A percentile compares a stretch with the other conserved stretches of the same genome.
These are phyloP conservation scores for Berghia stephanieae DNA, from an alignment of 1,140 invertebrate species.

Conservation along the genomic window DNA sequence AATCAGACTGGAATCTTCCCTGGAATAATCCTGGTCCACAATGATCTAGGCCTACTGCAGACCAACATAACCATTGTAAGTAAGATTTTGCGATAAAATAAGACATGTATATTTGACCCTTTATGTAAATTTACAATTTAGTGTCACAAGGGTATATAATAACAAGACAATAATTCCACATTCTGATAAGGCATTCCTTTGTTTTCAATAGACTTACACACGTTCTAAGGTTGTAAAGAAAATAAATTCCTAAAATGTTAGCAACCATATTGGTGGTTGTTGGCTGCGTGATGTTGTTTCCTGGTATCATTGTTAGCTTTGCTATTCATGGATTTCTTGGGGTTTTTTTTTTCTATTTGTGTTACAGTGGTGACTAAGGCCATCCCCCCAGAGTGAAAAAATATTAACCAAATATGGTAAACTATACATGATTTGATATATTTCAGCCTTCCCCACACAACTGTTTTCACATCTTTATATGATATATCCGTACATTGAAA, in stretches of 20 bases:
- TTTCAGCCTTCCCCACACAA: not conserved
- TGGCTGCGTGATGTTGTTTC: not conserved
- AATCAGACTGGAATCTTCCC: no score
- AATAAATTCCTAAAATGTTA: not conserved
- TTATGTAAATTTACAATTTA: no score
- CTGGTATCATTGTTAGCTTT: not conserved
- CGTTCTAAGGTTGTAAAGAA: no score
- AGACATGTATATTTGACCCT: no score
- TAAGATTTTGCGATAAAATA: no score
- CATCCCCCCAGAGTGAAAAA: not conserved
- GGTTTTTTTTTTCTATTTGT: not conserved
- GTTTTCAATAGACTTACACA: no score
- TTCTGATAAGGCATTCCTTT: not conserved
- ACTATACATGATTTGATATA: not conserved
- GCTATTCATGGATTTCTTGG: not conserved
- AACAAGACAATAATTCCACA: not conserved
- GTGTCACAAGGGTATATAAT: no score
- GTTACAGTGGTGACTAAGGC: not conserved
- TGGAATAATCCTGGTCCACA: no score
- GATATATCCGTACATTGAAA: not conserved
- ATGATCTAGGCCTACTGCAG: no score
- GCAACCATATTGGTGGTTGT: slow-evolving; percentile 6
- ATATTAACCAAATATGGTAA: not conserved
- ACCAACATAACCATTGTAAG: no score
- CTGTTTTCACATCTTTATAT: not conserved